A percentile compares a stretch with the other conserved stretches of the same genome.
phyloP scores from a whole-genome alignment of 2,113 vertebrate genomes.

The Saccopteryx leptura region DNA sequence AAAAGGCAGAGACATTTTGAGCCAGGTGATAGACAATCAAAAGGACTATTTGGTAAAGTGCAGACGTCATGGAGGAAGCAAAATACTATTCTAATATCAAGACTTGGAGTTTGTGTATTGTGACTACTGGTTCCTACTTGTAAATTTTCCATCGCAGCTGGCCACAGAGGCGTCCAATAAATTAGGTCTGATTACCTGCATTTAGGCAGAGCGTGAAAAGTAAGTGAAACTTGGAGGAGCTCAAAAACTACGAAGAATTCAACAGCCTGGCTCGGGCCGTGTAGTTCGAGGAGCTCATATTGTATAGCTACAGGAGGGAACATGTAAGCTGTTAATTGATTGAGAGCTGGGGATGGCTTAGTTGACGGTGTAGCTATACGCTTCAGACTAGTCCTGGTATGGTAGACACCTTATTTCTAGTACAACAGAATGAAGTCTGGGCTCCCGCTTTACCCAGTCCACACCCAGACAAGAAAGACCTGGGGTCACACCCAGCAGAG shows the following conservation, averaged over 20 bases:
- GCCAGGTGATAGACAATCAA: neutral
- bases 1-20: constrained; percentile 19
- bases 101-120: neutral
- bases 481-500: neutral
- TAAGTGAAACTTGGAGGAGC: neutral
- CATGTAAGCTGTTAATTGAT: neutral
- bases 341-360: neutral
- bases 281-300: neutral
- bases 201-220: neutral
- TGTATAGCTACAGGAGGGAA: neutral
- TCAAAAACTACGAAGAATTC: neutral
- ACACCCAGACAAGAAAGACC: neutral
- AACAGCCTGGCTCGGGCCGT: neutral
- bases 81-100: neutral
- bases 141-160: neutral
- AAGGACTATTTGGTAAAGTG: neutral
- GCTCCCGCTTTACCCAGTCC: neutral
- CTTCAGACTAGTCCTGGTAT: neutral
- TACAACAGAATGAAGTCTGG: neutral
- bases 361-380: neutral
- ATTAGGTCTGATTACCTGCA: neutral
- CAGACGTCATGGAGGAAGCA: neutral
- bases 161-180: neutral
- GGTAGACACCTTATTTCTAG: neutral
- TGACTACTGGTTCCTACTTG: neutral